Evolutionary conservation across 2,888 invertebrate species (phyloP).

Genomic region (Rotaria sp.): DNA sequence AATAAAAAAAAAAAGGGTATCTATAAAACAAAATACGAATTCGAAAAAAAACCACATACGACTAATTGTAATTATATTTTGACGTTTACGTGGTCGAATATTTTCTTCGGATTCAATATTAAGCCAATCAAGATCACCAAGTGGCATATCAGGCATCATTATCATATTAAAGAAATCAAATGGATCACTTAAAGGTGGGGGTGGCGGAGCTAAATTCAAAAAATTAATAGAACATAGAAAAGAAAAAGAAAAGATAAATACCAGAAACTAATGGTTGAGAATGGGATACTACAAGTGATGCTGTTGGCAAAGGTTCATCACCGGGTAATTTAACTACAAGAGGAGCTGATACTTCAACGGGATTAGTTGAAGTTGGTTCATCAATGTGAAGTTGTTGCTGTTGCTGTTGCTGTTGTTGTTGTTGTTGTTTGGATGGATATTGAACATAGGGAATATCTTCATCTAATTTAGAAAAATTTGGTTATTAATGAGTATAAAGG

Average conservation of each 20-base stretch:
- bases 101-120: conserved; percentile 14
- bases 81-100: conserved; percentile 11
- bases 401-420: not conserved
- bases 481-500: too few species aligned
- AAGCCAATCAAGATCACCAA: conserved; percentile 3
- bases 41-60: not conserved
- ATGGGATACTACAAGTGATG: not conserved
- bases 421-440: not conserved
- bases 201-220: not conserved
- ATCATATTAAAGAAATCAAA: not conserved
- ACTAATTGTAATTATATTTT: conserved; percentile 11
- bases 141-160: not conserved
- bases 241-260: not conserved
- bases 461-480: not conserved
- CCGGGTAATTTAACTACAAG: not conserved
- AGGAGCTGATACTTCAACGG: not conserved
- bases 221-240: not conserved
- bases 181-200: not conserved
- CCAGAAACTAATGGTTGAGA: not conserved
- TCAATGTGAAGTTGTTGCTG: not conserved
- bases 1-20: not conserved
- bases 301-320: not conserved
- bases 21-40: not conserved
- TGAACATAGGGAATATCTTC: conserved; percentile 17
- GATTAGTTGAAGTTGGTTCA: not conserved